A percentile compares a stretch with the other conserved stretches of the same genome.
phyloP scores from a whole-genome alignment of 1,140 invertebrate genomes.

The Bombus breviceps region DNA sequence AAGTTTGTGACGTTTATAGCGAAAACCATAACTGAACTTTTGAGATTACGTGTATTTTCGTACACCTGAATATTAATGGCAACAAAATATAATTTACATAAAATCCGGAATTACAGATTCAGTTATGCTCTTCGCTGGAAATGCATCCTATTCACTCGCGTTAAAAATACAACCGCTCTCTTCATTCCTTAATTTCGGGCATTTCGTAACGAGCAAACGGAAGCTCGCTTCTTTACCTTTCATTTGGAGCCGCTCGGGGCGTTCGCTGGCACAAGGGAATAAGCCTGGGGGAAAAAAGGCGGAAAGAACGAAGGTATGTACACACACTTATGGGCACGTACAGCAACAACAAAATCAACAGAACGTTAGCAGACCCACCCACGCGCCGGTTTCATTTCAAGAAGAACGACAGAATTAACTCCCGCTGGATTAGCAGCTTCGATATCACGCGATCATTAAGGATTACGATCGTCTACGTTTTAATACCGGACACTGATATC shows the following conservation, averaged over 20 bases:
- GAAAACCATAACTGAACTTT: too few species aligned
- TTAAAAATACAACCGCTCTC: constrained; percentile 1
- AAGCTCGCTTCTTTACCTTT: constrained; percentile 18
- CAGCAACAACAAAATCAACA: too few species aligned
- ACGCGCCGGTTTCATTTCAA: background rate
- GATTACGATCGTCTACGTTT: constrained; percentile 36
- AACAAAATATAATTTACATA: background rate
- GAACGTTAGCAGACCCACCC: too few species aligned
- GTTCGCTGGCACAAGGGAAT: background rate
- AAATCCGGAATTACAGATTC: background rate
- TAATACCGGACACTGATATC: constrained; percentile 40
- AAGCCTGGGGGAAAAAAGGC: background rate
- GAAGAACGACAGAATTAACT: constrained; percentile 37
- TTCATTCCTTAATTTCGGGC: constrained; percentile 11
- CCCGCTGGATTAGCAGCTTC: constrained; percentile 28
- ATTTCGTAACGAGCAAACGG: constrained; percentile 26
- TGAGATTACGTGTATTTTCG: too few species aligned
- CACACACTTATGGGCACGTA: background rate
- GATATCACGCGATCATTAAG: constrained; percentile 41
- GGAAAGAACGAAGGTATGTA: background rate
- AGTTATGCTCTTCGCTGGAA: too few species aligned
- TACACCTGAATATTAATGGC: too few species aligned
- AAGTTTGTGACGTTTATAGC: too few species aligned
- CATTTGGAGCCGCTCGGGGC: constrained; percentile 2
- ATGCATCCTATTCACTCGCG: background rate